Evolutionary conservation across 2,888 invertebrate species (phyloP).

Genomic region (Pseudoips prasinana): DNA sequence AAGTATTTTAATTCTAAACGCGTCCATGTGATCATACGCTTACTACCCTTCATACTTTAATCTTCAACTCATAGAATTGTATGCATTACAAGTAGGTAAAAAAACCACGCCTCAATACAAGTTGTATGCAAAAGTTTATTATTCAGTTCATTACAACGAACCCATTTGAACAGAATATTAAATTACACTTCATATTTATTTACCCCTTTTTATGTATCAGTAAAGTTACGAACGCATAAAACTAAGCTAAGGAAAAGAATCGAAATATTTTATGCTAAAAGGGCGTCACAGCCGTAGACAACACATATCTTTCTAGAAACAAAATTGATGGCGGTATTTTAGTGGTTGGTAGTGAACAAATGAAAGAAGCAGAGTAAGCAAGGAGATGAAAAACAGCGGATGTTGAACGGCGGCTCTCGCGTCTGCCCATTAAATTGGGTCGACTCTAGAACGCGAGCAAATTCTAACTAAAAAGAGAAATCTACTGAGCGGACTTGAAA

Average conservation of each 20-base stretch:
- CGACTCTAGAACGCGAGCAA: slow-evolving; percentile 43
- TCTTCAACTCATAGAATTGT: slow-evolving; percentile 13
- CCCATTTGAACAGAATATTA: slow-evolving; percentile 8
- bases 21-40: too few relatives aligned
- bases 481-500: slow-evolving; percentile 44
- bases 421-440: slow-evolving; percentile 60
- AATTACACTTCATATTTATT: slow-evolving; percentile 5
- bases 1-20: too few relatives aligned
- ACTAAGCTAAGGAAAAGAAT: slow-evolving; percentile 5
- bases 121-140: slow-evolving; percentile 15
- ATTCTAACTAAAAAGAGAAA: slow-evolving; percentile 55
- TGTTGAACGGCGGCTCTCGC: slow-evolving; percentile 47
- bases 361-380: slow-evolving; percentile 44
- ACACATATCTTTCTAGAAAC: slow-evolving; percentile 8
- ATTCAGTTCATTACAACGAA: slow-evolving; percentile 11
- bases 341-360: slow-evolving; percentile 32
- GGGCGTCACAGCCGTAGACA: slow-evolving; percentile 6
- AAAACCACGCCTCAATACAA: slow-evolving; percentile 11
- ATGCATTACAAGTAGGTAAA: slow-evolving; percentile 10
- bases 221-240: slow-evolving; percentile 1
- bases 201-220: too few relatives aligned
- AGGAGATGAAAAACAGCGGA: slow-evolving; percentile 58
- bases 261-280: slow-evolving; percentile 16
- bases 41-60: neutral
- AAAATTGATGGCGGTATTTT: slow-evolving; percentile 30